Evolutionary conservation across 30 jellyfish, hydroid and myxozoan species (phyloP).

Genomic region (Chrysaora quinquecirrha): DNA sequence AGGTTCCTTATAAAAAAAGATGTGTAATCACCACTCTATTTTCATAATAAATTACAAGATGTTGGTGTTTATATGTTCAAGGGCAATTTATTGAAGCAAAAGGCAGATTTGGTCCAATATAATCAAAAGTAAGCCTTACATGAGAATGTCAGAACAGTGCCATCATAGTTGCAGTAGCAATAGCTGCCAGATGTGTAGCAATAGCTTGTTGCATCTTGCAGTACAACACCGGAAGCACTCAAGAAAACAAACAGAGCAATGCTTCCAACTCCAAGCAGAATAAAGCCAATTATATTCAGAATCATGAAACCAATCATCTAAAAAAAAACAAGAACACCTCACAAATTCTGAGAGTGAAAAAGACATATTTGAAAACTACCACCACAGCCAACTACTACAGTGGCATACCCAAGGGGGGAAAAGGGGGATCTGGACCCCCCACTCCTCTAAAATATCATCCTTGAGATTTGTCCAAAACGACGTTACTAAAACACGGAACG

Average conservation of each 20-base stretch:
- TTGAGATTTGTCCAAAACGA: too few species aligned
- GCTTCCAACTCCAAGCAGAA: constrained; percentile 58
- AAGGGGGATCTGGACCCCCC: background rate
- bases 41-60: too few species aligned
- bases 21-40: too few species aligned
- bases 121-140: background rate
- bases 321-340: background rate
- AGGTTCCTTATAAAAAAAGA: too few species aligned
- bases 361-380: background rate
- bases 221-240: constrained; percentile 44
- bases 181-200: background rate
- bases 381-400: too few species aligned
- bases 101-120: background rate
- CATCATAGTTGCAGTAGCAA: background rate
- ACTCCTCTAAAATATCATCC: background rate
- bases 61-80: background rate
- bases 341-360: background rate
- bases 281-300: constrained; percentile 53
- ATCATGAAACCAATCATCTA: constrained; percentile 83
- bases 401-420: too few species aligned
- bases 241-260: constrained; percentile 43
- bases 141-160: background rate
- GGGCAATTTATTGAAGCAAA: background rate
- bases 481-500: background rate
- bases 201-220: constrained; percentile 2